Base-by-base conservation (phyloP, 1,140 invertebrate genomes). In the Oedothorax gibbosus region DNA sequence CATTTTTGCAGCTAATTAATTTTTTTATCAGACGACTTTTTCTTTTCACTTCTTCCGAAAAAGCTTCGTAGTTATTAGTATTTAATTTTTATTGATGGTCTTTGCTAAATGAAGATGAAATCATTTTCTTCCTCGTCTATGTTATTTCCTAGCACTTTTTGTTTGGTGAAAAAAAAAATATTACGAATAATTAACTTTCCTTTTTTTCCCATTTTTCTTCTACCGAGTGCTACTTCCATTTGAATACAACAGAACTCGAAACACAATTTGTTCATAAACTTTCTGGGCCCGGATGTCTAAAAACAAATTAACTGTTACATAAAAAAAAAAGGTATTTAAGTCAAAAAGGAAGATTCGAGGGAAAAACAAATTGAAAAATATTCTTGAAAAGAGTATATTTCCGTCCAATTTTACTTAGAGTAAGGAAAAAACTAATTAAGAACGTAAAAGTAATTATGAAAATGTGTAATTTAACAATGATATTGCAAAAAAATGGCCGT, bases 51-150 rank as follows among this genome's bases (percentile, higher is more conserved):
- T 53, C 18, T 11, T 18, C 64, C 65, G 18, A 18, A 35, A 51
- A 79, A 35, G 77, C 14, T 51, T 50, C 54, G 11, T 12, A 66
- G 64, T 66, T 79, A 79, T 79, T 79, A 68, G 53, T 64, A 79
- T 79, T 79, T 79, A 79, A 79, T 79, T 79, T 79, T 79, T 66
- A 79, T 79, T 79, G 77, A 79, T 79, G 77, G 50, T 14, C 49
- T 20, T 14, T 51, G 35, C n/a, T 56, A 15, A 53, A 79, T 51
- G 64, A 79, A 68, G 60, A 66, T 68, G 62, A 54, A 79, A 88
- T 89, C 86, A 89, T 79, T 79, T 79, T 79, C 64, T 18, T 54
- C 12, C 15, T 35, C 62, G 35, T 79, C 21, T 18, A 79, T 20
- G 20, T 66, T 53, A 20, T 79, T 68, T 66, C 64, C 18, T 18